Base-by-base conservation (phyloP, 2,797 vertebrate genomes). In the Fratercula arctica region DNA sequence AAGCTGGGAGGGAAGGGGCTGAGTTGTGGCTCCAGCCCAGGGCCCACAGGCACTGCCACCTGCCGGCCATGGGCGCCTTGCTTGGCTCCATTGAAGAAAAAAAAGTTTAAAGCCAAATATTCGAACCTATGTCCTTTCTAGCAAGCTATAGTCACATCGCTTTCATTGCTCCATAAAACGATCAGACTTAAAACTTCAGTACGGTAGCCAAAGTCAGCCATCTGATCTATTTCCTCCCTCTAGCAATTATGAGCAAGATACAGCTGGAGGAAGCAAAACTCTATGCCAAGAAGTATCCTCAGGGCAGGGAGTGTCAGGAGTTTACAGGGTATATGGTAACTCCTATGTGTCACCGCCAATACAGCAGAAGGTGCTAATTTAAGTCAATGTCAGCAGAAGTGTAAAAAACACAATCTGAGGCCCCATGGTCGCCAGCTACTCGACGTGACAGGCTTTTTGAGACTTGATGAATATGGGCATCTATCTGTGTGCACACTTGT, bases 211-310 rank as follows among this genome's bases (percentile, higher is more conserved):
- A 46, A 82, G n/a, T 35, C 31, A 59, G 31, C 45, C 2, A 51
- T 46, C 80, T 48, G 3, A 37, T 64, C 24, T 15, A 2, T 33
- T 26, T 46, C 67, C 20, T 8, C 24, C 18, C 39, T 16, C 19
- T n/a, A 21, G 2, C 0, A 1, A 61, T 86, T 61, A 13, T 0
- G 0, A 17, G 56, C 6, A 33, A 51, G 56, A 70, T 76, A 45
- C 29, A 56, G 8, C 35, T 43, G 23, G 37, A 93, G 2, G 31
- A 92, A 53, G 28, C 15, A 69, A 54, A 87, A 57, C 18, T 43
- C 15, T 10, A 70, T 92, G 12, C 31, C 5, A 1, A 45, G 31
- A 63, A 64, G 12, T 7, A 50, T 24, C 19, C 23, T 68, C 26
- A 8, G 25, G 23, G 23, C 28, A 57, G 28, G 2, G 33, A 87